Percentiles rank a stretch among this genome's conserved stretches.
phyloP scores from a whole-genome alignment of 1,140 invertebrate species.

The Pseudomyrmex pallidus region DNA sequence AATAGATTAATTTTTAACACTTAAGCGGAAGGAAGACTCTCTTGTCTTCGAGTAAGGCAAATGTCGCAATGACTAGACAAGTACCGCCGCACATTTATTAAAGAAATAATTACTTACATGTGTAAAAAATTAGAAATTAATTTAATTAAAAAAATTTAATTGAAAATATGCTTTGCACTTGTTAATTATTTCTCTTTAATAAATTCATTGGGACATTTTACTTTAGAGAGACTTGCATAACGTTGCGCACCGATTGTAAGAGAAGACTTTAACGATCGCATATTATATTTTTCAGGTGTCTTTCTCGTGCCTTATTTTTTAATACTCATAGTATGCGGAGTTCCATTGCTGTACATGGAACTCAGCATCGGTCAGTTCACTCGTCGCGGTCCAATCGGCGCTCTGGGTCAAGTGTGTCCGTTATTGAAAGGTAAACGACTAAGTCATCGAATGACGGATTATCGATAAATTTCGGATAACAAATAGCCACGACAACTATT shows the following conservation, averaged over 20 bases:
- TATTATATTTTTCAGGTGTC: conserved; percentile 89
- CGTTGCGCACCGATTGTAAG: too few relatives aligned
- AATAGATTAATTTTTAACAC: conserved; percentile 13
- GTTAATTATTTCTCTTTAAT: too few relatives aligned
- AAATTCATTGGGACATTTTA: too few relatives aligned
- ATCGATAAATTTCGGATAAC: conserved; percentile 20
- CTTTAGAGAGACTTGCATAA: not conserved
- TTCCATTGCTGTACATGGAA: conserved; percentile 94
- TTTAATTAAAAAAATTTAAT: too few relatives aligned
- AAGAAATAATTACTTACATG: too few relatives aligned
- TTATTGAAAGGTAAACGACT: conserved; percentile 91
- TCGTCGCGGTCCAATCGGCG: conserved; percentile 92
- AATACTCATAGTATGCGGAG: conserved; percentile 91
- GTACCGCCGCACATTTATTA: too few relatives aligned
- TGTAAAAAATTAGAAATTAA: too few relatives aligned
- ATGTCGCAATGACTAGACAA: too few relatives aligned
- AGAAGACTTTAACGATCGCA: not conserved
- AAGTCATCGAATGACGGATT: conserved; percentile 26
- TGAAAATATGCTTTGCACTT: too few relatives aligned
- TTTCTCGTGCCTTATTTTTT: conserved; percentile 94
- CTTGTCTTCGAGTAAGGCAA: too few relatives aligned
- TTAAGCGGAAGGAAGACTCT: not conserved
- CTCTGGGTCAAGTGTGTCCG: conserved; percentile 93
- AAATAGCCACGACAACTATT: not conserved
- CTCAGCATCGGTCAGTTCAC: conserved; percentile 93